Conservation (phyloP, 2,888 invertebrate genomes). For the Timandra comae region DNA sequence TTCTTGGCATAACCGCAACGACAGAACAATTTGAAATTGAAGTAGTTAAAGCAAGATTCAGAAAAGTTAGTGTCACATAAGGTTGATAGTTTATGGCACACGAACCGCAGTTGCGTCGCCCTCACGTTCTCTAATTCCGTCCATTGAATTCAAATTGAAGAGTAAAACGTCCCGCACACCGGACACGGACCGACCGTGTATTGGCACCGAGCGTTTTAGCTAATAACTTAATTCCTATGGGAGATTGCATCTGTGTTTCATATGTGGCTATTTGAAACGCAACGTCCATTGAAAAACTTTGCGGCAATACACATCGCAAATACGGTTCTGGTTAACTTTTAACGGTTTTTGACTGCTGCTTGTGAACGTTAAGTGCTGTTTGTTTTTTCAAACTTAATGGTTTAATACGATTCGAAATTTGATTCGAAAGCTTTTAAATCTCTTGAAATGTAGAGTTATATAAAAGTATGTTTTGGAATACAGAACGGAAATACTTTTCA, state of each 20-base stretch:
- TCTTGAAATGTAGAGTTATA: not conserved
- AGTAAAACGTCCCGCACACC: constrained; percentile 52
- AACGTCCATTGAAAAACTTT: constrained; percentile 25
- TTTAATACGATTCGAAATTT: constrained; percentile 6
- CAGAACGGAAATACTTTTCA: too few relatives aligned
- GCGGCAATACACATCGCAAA: constrained; percentile 2
- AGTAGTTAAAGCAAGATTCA: constrained; percentile 35
- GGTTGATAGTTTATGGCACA: constrained; percentile 49
- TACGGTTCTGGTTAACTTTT: constrained; percentile 9
- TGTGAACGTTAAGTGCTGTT: constrained; percentile 11
- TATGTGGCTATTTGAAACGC: constrained; percentile 23
- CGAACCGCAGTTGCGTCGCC: constrained; percentile 29
- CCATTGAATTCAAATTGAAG: constrained; percentile 73
- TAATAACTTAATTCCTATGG: constrained; percentile 73
- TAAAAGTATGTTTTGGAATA: constrained; percentile 4
- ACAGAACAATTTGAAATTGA: constrained; percentile 34
- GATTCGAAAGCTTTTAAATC: constrained; percentile 7
- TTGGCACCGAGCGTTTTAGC: constrained; percentile 56
- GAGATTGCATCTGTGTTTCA: constrained; percentile 51
- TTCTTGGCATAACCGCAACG: constrained; percentile 17
- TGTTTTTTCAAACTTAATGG: constrained; percentile 6
- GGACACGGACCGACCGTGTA: constrained; percentile 45
- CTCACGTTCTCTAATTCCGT: constrained; percentile 59
- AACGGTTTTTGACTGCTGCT: constrained; percentile 11
- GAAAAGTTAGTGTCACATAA: constrained; percentile 49